phyloP scores from a whole-genome alignment of 2,113 vertebrate genomes.

The Telmatochromis sp. region DNA sequence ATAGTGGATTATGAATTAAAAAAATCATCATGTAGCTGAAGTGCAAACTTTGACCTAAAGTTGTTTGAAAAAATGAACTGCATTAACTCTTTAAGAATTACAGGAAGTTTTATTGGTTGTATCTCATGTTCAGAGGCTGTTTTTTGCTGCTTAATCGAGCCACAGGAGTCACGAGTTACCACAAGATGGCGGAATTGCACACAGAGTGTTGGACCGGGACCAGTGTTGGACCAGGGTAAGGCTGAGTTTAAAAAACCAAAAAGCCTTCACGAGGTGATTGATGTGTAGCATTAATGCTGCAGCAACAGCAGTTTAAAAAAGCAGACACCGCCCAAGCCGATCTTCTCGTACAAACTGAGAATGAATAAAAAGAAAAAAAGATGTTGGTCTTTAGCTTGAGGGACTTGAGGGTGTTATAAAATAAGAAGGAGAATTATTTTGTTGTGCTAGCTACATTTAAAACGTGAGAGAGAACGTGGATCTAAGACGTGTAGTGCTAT shows the following conservation, averaged over 20 bases:
- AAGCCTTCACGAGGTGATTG: neutral
- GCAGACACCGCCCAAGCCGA: neutral
- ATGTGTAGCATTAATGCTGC: neutral
- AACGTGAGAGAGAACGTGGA: neutral
- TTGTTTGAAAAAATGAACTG: neutral
- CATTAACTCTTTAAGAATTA: neutral
- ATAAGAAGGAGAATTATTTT: neutral
- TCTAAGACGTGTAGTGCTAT: neutral
- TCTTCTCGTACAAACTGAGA: neutral
- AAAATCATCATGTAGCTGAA: neutral
- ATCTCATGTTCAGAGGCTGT: neutral
- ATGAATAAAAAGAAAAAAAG: neutral
- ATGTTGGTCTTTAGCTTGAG: neutral
- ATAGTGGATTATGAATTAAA: neutral
- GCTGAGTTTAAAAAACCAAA: neutral
- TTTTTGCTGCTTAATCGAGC: neutral
- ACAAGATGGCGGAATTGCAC: constrained; percentile 39
- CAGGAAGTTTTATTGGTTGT: neutral
- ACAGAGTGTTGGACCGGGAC: neutral
- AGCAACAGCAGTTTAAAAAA: neutral
- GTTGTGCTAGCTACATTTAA: neutral
- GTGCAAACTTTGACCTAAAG: neutral
- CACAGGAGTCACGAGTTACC: neutral
- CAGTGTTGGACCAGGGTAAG: neutral
- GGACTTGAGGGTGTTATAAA: neutral